These are phyloP conservation scores for Drosophila borealis DNA, from an alignment of 2,888 invertebrate species.

Conservation along the genomic window DNA sequence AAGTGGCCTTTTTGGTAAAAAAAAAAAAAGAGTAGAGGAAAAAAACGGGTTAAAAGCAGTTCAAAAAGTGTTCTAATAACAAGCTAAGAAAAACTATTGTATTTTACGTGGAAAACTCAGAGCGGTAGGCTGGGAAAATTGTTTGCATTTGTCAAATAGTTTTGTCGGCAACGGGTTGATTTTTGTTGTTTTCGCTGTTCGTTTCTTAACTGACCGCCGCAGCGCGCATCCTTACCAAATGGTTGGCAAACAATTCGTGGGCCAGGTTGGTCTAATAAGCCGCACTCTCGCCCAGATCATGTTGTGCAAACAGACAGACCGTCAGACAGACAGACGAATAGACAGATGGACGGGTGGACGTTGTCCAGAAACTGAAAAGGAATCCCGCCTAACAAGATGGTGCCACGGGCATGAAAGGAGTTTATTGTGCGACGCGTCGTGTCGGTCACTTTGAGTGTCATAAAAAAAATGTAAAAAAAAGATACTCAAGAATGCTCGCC, in stretches of 20 bases:
- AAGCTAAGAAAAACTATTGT: conserved; percentile 54
- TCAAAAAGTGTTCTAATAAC: conserved; percentile 78
- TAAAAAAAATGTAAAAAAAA: conserved; percentile 53
- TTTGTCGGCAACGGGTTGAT: conserved; percentile 63
- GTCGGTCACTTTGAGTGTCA: conserved; percentile 80
- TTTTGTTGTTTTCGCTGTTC: conserved; percentile 21
- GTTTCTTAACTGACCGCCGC: conserved; percentile 65
- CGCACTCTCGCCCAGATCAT: conserved; percentile 73
- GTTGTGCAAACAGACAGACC: conserved; percentile 73
- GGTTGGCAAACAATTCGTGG: conserved; percentile 68
- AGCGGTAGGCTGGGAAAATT: conserved; percentile 58
- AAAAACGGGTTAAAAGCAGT: conserved; percentile 52
- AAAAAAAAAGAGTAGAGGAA: conserved; percentile 4
- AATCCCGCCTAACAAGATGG: conserved; percentile 72
- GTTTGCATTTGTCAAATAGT: conserved; percentile 81
- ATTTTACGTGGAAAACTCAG: conserved; percentile 64
- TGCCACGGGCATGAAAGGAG: conserved; percentile 74
- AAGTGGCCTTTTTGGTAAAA: conserved; percentile 64
- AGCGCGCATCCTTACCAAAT: conserved; percentile 68
- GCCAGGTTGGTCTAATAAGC: conserved; percentile 76
- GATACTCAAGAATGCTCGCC: background rate
- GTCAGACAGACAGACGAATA: conserved; percentile 2
- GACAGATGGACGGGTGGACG: conserved; percentile 16
- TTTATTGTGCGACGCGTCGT: conserved; percentile 74
- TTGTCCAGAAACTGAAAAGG: conserved; percentile 49